A percentile compares a stretch with the other conserved stretches of the same genome.
These are phyloP conservation scores for Copidosoma aretas DNA, from an alignment of 2,888 invertebrate species.

Conservation along the genomic window DNA sequence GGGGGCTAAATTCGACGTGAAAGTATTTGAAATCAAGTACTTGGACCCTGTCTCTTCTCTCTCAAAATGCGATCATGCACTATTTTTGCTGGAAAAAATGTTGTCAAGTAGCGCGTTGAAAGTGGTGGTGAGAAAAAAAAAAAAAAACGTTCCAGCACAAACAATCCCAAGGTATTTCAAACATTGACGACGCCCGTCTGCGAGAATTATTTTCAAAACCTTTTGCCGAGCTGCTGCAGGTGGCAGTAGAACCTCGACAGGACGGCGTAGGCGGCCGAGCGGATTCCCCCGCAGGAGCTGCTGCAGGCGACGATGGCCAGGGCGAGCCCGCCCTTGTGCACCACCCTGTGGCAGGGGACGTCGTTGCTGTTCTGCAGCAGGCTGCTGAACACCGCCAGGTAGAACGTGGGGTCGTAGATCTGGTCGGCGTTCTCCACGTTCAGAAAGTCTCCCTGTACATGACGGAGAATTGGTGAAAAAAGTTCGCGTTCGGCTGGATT, in stretches of 20 bases:
- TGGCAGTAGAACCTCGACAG: conserved; percentile 78
- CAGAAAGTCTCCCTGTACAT: not conserved
- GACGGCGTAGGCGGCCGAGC: conserved; percentile 77
- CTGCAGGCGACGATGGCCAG: conserved; percentile 75
- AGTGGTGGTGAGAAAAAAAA: no score
- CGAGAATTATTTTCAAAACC: conserved; percentile 62
- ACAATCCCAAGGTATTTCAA: no score
- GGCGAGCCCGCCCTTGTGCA: conserved; percentile 74
- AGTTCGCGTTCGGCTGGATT: not conserved
- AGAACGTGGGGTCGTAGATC: conserved; percentile 83
- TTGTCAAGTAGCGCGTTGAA: no score
- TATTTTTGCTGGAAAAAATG: no score
- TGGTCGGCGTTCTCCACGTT: conserved; percentile 48
- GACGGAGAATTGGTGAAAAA: not conserved
- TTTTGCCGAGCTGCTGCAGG: conserved; percentile 67
- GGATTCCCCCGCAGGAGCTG: conserved; percentile 71
- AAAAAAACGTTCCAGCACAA: not conserved
- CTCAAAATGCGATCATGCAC: no score
- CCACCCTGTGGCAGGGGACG: conserved; percentile 75
- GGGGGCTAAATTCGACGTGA: no score
- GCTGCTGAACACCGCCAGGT: conserved; percentile 78
- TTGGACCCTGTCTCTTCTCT: no score
- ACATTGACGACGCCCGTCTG: no score
- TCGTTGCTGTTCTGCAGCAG: conserved; percentile 77
- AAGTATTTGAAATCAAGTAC: no score